Conservation (phyloP, 2,113 vertebrate species). For the Dicentrarchus labrax region DNA sequence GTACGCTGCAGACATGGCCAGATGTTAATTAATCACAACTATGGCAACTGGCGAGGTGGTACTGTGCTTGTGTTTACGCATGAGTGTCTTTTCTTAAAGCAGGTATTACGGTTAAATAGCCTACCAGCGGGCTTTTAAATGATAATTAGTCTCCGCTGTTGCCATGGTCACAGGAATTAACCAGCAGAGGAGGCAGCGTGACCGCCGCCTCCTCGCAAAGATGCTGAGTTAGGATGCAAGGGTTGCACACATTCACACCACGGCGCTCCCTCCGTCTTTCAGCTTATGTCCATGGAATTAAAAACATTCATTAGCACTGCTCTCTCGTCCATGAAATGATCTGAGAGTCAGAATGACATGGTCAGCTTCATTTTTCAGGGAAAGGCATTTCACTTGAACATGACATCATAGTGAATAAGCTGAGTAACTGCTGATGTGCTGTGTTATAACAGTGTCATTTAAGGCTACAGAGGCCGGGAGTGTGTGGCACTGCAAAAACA, state of each 20-base stretch:
- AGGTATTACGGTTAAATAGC: constrained; percentile 40
- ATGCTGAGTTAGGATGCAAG: constrained; percentile 57
- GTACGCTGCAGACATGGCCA: constrained; percentile 3
- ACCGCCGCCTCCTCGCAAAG: constrained; percentile 42
- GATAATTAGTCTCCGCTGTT: constrained; percentile 76
- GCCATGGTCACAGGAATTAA: constrained; percentile 74
- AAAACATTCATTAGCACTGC: constrained; percentile 20
- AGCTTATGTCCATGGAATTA: constrained; percentile 9
- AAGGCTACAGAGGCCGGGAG: neutral
- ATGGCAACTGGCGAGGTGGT: constrained; percentile 18
- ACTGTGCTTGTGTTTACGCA: constrained; percentile 34
- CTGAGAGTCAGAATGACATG: neutral
- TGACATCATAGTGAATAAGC: neutral
- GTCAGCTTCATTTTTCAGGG: constrained; percentile 2
- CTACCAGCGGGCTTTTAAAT: constrained; percentile 61
- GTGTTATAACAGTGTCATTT: neutral
- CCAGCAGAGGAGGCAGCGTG: constrained; percentile 46
- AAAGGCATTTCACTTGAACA: constrained; percentile 3
- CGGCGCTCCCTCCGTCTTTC: neutral
- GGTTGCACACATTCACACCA: constrained; percentile 16
- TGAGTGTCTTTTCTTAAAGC: constrained; percentile 30
- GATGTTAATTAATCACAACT: constrained; percentile 42
- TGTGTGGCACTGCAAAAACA: constrained; percentile 3
- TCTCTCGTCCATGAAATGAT: constrained; percentile 2
- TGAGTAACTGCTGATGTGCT: constrained; percentile 2